phyloP scores from a whole-genome alignment of 1,140 invertebrate species.

The Thalassaphorura encarpata region DNA sequence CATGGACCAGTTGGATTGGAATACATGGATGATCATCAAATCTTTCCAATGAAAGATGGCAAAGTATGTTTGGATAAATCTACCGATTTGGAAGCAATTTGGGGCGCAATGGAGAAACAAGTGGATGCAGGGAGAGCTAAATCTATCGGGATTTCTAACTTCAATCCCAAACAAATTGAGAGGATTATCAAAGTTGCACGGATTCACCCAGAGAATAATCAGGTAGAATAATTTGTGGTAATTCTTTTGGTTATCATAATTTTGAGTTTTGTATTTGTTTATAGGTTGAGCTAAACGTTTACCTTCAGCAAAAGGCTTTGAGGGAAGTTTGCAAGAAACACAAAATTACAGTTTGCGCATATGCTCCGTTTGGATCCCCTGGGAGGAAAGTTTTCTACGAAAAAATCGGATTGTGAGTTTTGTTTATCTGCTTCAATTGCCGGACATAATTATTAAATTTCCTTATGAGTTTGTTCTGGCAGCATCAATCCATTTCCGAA shows the following conservation, averaged over 20 bases:
- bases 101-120: slow-evolving; percentile 40
- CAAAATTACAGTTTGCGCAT: slow-evolving; percentile 43
- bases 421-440: neutral
- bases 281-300: slow-evolving; percentile 38
- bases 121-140: neutral
- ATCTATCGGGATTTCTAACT: slow-evolving; percentile 48
- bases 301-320: slow-evolving; percentile 41
- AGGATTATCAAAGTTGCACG: slow-evolving; percentile 45
- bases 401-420: slow-evolving; percentile 1
- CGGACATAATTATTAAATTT: neutral
- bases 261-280: neutral
- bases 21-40: slow-evolving; percentile 28
- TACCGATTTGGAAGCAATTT: slow-evolving; percentile 6
- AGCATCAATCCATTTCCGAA: neutral
- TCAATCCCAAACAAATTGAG: slow-evolving; percentile 44
- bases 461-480: neutral
- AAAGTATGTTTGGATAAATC: slow-evolving; percentile 18
- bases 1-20: slow-evolving; percentile 37
- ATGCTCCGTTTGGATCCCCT: slow-evolving; percentile 67
- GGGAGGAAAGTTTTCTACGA: slow-evolving; percentile 36
- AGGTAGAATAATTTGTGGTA: neutral
- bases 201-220: slow-evolving; percentile 52
- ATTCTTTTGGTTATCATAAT: neutral
- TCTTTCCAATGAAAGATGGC: slow-evolving; percentile 29
- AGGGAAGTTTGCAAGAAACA: slow-evolving; percentile 37